A percentile compares a stretch with the other conserved stretches of the same genome.
Conservation (phyloP, 2,113 vertebrate species). For the Apodemus sylvaticus region DNA sequence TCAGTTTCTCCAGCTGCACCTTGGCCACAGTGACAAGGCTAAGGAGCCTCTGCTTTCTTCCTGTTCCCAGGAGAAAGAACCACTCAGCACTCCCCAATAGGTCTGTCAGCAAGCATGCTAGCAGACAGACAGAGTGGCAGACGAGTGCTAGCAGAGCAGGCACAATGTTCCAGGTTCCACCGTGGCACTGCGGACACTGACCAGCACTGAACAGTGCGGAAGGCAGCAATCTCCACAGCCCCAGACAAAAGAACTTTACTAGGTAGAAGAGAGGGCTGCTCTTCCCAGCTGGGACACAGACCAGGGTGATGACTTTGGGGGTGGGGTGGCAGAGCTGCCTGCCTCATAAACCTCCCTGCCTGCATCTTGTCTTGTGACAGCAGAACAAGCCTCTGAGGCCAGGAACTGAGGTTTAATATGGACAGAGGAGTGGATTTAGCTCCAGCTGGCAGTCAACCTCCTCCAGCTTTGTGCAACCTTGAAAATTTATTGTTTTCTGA, state of each 20-base stretch:
- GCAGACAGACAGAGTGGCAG: no score
- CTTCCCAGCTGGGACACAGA: conserved; percentile 40
- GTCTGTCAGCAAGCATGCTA: not conserved
- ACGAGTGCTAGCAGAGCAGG: not conserved
- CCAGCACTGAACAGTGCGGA: not conserved
- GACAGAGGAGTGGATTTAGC: conserved; percentile 39
- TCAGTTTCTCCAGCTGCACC: not conserved
- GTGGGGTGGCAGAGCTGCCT: not conserved
- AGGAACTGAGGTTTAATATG: conserved; percentile 56
- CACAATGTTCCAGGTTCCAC: not conserved
- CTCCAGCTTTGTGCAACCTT: conserved; percentile 67
- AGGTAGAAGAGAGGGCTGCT: conserved; percentile 8
- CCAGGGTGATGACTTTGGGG: not conserved
- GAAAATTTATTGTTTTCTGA: conserved; percentile 71
- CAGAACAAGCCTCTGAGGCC: conserved; percentile 44
- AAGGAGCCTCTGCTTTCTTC: not conserved
- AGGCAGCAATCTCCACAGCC: not conserved
- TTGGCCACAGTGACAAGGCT: not conserved
- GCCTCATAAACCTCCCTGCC: conserved; percentile 51
- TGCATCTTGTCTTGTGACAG: conserved; percentile 63
- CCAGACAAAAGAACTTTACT: not conserved
- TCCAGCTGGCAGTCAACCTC: not conserved
- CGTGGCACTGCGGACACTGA: not conserved
- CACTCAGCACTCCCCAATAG: not conserved
- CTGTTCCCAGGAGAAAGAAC: not conserved